Percentiles rank a stretch among this genome's conserved stretches.
phyloP scores from a whole-genome alignment of 2,797 vertebrate species.

The Dryobates pubescens region DNA sequence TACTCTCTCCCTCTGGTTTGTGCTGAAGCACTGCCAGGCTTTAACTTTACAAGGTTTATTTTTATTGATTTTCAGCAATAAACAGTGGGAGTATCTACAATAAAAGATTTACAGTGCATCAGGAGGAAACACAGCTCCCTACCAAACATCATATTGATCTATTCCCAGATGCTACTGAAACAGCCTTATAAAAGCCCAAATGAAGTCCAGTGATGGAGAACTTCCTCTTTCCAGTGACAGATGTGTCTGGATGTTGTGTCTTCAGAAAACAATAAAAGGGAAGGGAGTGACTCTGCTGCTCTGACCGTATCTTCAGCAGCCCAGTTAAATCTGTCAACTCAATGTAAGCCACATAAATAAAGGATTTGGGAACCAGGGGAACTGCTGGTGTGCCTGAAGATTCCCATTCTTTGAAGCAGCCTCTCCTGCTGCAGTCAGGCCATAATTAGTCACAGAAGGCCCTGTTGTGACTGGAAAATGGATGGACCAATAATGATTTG shows the following conservation, averaged over 20 bases:
- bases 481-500: conserved; percentile 42
- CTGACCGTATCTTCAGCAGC: conserved; percentile 53
- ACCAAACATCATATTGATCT: conserved; percentile 41
- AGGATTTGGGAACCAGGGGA: conserved; percentile 36
- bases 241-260: conserved; percentile 25
- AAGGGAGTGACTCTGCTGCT: conserved; percentile 52
- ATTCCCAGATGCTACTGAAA: conserved; percentile 58
- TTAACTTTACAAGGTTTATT: conserved; percentile 64
- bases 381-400: conserved; percentile 12
- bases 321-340: conserved; percentile 65
- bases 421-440: conserved; percentile 50
- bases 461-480: conserved; percentile 39
- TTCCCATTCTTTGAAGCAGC: conserved; percentile 60
- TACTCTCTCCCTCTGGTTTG: conserved; percentile 30
- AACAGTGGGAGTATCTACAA: conserved; percentile 54
- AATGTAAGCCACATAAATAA: conserved; percentile 64
- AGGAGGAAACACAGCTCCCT: conserved; percentile 17
- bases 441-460: conserved; percentile 57
- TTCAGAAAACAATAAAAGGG: conserved; percentile 60
- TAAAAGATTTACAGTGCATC: conserved; percentile 52
- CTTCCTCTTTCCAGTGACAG: conserved; percentile 42
- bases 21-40: conserved; percentile 39
- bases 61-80: conserved; percentile 61
- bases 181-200: conserved; percentile 24
- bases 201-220: conserved; percentile 46